Conservation (phyloP, 2,797 vertebrate genomes). For the Sebastes matsubarae region DNA sequence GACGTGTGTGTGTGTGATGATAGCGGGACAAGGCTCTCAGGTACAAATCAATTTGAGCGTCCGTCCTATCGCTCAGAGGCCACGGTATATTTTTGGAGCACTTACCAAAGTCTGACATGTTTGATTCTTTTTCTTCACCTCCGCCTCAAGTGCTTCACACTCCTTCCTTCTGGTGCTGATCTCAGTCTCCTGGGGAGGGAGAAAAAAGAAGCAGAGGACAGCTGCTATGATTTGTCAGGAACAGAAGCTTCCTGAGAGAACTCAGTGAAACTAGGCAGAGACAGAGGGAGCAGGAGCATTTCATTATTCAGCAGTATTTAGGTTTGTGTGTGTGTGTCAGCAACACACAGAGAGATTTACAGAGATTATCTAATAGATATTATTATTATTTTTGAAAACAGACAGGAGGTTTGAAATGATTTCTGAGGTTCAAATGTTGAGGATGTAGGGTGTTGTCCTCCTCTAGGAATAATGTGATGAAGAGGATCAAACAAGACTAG, state of each 20-base stretch:
- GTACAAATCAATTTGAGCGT: constrained; percentile 71
- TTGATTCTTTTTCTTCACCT: constrained; percentile 86
- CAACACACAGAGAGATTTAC: constrained; percentile 2
- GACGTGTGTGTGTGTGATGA: constrained; percentile 64
- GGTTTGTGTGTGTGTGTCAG: constrained; percentile 1
- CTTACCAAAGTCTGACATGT: constrained; percentile 90
- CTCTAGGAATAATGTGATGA: not conserved
- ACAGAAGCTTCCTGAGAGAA: constrained; percentile 47
- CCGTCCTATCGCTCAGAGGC: constrained; percentile 58
- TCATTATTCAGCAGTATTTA: constrained; percentile 36
- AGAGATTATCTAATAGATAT: constrained; percentile 29
- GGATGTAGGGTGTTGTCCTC: not conserved
- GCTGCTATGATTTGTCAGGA: constrained; percentile 58
- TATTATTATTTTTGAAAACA: constrained; percentile 17
- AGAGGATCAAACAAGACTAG: not conserved
- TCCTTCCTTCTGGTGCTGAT: constrained; percentile 83
- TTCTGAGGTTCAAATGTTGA: constrained; percentile 8
- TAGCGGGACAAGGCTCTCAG: constrained; percentile 54
- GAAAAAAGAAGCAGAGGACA: constrained; percentile 44
- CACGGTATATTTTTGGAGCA: constrained; percentile 72
- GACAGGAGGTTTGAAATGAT: constrained; percentile 9
- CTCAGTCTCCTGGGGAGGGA: constrained; percentile 81
- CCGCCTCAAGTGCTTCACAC: constrained; percentile 80
- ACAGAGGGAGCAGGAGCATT: constrained; percentile 2
- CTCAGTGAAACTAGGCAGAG: constrained; percentile 8